Evolutionary conservation across 2,888 invertebrate genomes (phyloP), one percentile per base, ranked within the genome.

Genomic region (Pinctada fucata): DNA sequence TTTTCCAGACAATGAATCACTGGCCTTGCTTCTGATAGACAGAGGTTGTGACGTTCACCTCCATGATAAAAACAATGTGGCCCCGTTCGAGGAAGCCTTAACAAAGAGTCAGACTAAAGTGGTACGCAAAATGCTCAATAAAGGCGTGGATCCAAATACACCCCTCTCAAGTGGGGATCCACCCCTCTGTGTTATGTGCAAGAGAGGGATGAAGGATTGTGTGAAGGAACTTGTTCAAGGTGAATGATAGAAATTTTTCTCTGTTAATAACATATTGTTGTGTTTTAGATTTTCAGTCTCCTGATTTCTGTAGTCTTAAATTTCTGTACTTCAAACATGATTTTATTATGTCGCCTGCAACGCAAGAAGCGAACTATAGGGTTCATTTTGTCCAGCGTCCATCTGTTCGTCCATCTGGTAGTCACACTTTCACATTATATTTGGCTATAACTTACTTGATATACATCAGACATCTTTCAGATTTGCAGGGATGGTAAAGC

Each of bases 21-120:
- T 86, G 48, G 85, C 87, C 1, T 16, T 84, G n/a, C 76, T 80
- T 5, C 80, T 89, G 70, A 84, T 89, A 64, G 85, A 87, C n/a
- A 85, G 81, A 79, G 87, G 86, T 16, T 86, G 87, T 70, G 84
- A 88, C 52, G 72, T 84, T 47, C 70, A 79, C 45, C 79, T 79
- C 52, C 87, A 87, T 81, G 87, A 88, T 75, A 85, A 86, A 70
- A 82, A 83, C 51, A 82, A 82, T 68, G 81, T 80, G 3, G 79
- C 86, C 68, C 85, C 88, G 13, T 85, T 89, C 82, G 89, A 88
- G 81, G 85, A 85, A 63, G 88, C 88, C 58, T 80, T 89, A 6
- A 85, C 82, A 72, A 88, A 84, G 58, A 87, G 83, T 76, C 79
- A 85, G 75, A 78, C 82, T 67, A 86, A 87, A 85, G 89, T 89